These are phyloP conservation scores for Tachysurus vachellii DNA, from an alignment of 2,113 vertebrate genomes.

Conservation along the genomic window DNA sequence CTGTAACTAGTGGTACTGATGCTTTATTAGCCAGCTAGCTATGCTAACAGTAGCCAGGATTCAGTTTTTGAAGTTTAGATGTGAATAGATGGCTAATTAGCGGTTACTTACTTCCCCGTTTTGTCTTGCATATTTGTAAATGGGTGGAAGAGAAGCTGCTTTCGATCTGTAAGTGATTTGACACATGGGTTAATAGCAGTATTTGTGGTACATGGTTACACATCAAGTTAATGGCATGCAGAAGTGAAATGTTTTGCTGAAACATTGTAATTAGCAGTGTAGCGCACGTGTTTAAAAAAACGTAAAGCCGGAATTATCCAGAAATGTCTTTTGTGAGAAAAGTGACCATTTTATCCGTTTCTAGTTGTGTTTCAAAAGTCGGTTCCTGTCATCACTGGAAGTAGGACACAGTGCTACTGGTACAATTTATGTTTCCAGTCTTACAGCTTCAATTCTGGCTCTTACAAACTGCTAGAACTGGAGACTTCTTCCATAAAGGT, in stretches of 20 bases:
- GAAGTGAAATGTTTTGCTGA: background rate
- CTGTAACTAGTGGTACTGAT: no score
- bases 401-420: background rate
- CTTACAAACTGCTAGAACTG: background rate
- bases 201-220: background rate
- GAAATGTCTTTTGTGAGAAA: background rate
- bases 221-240: background rate
- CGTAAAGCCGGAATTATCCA: no score
- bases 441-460: background rate
- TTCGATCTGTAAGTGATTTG: conserved; percentile 78
- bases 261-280: background rate
- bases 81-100: background rate
- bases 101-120: conserved; percentile 86
- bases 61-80: background rate
- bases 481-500: background rate
- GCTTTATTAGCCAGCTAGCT: background rate
- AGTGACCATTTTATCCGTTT: background rate
- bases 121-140: conserved; percentile 81
- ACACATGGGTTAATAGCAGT: background rate
- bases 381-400: no score
- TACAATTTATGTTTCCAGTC: background rate
- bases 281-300: background rate
- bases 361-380: background rate
- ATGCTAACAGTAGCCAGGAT: background rate
- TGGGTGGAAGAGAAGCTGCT: conserved; percentile 80